Conservation (phyloP, 2,797 vertebrate genomes). For the Sphenopsis melanotis region DNA sequence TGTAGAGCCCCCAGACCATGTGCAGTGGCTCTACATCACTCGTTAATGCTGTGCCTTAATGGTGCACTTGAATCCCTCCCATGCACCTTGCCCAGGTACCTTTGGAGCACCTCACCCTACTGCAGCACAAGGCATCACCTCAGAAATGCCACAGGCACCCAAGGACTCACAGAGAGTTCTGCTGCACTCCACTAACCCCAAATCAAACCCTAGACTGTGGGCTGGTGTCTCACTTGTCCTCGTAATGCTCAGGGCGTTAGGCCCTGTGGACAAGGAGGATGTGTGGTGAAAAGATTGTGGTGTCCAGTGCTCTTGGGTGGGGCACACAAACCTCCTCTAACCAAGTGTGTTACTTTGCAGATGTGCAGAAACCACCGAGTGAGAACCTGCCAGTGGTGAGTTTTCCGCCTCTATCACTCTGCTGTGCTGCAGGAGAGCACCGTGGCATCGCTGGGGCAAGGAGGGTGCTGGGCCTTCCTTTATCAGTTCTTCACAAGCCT, state of each 20-base stretch:
- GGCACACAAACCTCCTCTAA: neutral
- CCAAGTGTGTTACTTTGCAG: slow-evolving; percentile 23
- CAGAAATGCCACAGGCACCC: rapidly evolving
- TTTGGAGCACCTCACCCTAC: neutral
- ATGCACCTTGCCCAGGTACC: neutral
- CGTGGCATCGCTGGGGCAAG: rapidly evolving
- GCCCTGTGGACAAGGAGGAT: neutral
- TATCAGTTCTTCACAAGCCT: neutral
- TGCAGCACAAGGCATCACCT: rapidly evolving
- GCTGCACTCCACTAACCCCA: neutral
- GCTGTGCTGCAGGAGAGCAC: neutral
- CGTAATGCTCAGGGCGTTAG: neutral
- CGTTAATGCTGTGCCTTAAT: rapidly evolving
- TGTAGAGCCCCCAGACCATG: rapidly evolving
- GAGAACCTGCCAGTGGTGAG: neutral
- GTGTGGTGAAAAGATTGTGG: neutral
- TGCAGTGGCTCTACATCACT: neutral
- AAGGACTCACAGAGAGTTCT: neutral
- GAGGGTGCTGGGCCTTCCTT: neutral
- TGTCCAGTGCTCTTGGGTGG: neutral
- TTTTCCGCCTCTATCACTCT: neutral
- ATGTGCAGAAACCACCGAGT: neutral
- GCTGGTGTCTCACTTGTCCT: neutral
- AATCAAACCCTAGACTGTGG: neutral
- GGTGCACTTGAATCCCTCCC: neutral